Percentiles rank a stretch among this genome's conserved stretches.
Conservation (phyloP, 2,113 vertebrate species). For the Serilophus lunatus region DNA sequence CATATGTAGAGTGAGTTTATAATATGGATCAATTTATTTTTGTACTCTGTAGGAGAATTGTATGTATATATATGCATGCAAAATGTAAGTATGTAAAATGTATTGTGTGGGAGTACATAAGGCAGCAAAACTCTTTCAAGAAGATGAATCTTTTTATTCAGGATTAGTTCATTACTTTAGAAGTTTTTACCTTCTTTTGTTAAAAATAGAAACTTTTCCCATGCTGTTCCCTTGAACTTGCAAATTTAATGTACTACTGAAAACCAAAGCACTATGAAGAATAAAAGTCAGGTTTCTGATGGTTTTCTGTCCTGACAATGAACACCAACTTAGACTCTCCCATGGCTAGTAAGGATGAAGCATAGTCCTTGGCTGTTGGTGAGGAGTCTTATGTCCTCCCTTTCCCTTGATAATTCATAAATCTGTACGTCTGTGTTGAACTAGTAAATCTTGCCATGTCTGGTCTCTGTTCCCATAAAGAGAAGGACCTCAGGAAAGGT, state of each 20-base stretch:
- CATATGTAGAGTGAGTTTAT: slow-evolving; percentile 57
- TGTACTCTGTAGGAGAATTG: slow-evolving; percentile 31
- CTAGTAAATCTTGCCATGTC: not conserved
- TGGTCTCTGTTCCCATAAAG: not conserved
- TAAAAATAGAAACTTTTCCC: slow-evolving; percentile 65
- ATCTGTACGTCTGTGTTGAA: not conserved
- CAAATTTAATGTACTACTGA: slow-evolving; percentile 6
- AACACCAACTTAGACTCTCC: not conserved
- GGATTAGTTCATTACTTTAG: slow-evolving; percentile 38
- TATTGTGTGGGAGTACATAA: slow-evolving; percentile 58
- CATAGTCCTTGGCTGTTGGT: fast-evolving
- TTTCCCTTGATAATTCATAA: not conserved
- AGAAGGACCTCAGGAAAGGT: not conserved
- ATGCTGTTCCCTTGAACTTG: slow-evolving; percentile 6
- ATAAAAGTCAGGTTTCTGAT: not conserved
- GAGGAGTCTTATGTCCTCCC: not conserved
- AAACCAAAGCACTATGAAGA: not conserved
- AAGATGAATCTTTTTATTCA: slow-evolving; percentile 50
- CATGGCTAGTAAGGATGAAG: not conserved
- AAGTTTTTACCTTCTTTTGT: slow-evolving; percentile 55
- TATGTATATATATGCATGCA: slow-evolving; percentile 64
- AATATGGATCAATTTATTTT: slow-evolving; percentile 61
- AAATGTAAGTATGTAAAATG: slow-evolving; percentile 57
- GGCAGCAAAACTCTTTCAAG: slow-evolving; percentile 48
- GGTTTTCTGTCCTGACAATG: slow-evolving; percentile 15